Percentiles rank a stretch among this genome's conserved stretches.
Evolutionary conservation across 2,113 vertebrate genomes (phyloP).

Genomic region (Noturus placidus): DNA sequence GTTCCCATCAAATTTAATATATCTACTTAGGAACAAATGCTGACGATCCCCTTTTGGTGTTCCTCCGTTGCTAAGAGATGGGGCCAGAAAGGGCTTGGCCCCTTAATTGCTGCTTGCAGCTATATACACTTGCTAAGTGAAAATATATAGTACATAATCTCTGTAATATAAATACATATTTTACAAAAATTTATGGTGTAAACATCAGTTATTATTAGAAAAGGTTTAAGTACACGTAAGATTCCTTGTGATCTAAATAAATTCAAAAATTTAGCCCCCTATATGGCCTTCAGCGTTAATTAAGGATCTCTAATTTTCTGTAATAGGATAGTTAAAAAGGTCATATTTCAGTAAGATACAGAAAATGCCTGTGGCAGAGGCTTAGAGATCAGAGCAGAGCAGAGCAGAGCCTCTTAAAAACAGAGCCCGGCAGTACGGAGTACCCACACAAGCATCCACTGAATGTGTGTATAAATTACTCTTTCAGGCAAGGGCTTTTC

Average conservation of each 20-base stretch:
- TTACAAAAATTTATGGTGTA: neutral
- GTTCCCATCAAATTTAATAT: neutral
- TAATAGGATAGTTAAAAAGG: neutral
- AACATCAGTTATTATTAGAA: neutral
- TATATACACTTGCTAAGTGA: neutral
- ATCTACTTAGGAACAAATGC: neutral
- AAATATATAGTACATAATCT: neutral
- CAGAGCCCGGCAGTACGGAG: neutral
- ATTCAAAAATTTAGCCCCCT: neutral
- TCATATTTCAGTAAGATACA: neutral
- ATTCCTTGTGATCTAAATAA: neutral
- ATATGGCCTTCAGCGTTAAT: constrained; percentile 4
- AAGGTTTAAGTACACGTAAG: neutral
- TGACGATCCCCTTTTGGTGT: neutral
- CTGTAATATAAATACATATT: neutral
- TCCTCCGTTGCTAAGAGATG: neutral
- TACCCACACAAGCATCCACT: constrained; percentile 14
- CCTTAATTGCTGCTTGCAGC: neutral
- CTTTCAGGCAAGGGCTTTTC: constrained; percentile 28
- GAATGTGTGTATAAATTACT: constrained; percentile 14
- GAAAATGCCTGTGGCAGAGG: constrained; percentile 14
- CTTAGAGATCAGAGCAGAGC: neutral
- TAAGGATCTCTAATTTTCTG: neutral
- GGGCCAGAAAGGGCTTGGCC: neutral
- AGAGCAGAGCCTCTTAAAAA: neutral